Base-by-base conservation (phyloP, 37 sponge, comb jelly and placozoan genomes). In the Amphimedon queenslandica region DNA sequence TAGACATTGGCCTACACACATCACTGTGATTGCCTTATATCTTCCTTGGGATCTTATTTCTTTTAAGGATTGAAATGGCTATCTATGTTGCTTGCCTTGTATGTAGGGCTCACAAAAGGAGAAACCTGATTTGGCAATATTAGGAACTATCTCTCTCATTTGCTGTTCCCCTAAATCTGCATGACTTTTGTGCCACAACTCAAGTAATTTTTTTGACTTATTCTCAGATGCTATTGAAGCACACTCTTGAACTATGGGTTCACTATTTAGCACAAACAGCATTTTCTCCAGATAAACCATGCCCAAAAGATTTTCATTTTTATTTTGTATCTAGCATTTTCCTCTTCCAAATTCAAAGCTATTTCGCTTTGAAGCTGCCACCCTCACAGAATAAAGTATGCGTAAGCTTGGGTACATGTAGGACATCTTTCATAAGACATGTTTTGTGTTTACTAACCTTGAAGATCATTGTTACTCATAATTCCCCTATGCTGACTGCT, bases 1-100 rank as follows among this genome's bases (percentile, higher is more conserved):
- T n/a, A n/a, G n/a, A n/a, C n/a, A n/a, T n/a, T n/a, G n/a, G n/a
- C 8, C 53, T 16, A 63, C 64, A 63, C 21, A 63, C 64, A 63
- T 63, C 64, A 63, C 64, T 63, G 16, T 63, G 64, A 21, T 21
- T 18, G 10, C 8, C 18, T 63, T 63, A 21, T 63, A 63, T 29
- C 33, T 10, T 29, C 53, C 13, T 8, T 13, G 8, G 8, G 53
- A 47, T 13, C 13, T 8, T 18, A 47, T 47, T 47, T 47, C 13
- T 47, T 13, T 13, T 18, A 18, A 8, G 8, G 64, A 10, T 18
- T 63, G 11, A 18, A 63, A 63, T 63, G 64, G 64, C n/a, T 25
- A 11, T 63, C 64, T 25, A 13, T 63, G 29, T 21, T 21, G 8
- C 11, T 63, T 18, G 8, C 64, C 64, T 29, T 63, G 32, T 31